Evolutionary conservation across 2,797 vertebrate species (phyloP), one percentile per base, ranked within the genome.

Genomic region (Muscicapa comitata): DNA sequence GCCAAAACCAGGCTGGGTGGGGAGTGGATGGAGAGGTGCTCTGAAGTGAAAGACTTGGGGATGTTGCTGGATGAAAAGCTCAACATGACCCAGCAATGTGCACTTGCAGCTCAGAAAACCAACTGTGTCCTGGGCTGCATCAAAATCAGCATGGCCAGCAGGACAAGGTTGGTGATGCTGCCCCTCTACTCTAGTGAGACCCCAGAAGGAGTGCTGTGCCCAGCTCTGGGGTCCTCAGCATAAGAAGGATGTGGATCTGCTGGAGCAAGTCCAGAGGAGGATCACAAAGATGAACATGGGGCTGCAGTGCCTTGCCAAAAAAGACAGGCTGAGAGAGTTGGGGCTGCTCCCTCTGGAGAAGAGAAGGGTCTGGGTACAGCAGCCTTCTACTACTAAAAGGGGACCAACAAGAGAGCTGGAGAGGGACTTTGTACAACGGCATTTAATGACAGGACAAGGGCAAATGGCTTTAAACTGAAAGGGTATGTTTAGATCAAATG

Each of bases 171-270:
- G n/a, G 48, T 28, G 20, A 51, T 38, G 63, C 57, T 57, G 43
- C 11, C 13, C 18, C 18, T 17, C 25, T 23, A 2, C 33, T 24
- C 48, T 37, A 26, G 10, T 37, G 48, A 68, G n/a, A 57, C 1
- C 23, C 28, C 37, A 70, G 8, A 24, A 25, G 42, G 28, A 43
- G 35, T 24, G 13, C 19, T 61, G 29, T 7, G 10, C 15, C 17
- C 68, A 80, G 3, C 17, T 59, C 61, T 20, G 23, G 23, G 10
- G 21, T n/a, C 7, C 31, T 53, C 21, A 48, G 14, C 6, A 19
- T 10, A 54, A 61, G 18, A n/a, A 48, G 25, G 61, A 61, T 0
- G 0, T 6, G 2, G 13, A 58, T 23, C 45, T 59, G 26, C 7
- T 42, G 42, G 23, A 62, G 17, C 7, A 21, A 62, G 48, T 18